Conservation (phyloP, 1,140 invertebrate species). For the Leptopilina clavipes region DNA sequence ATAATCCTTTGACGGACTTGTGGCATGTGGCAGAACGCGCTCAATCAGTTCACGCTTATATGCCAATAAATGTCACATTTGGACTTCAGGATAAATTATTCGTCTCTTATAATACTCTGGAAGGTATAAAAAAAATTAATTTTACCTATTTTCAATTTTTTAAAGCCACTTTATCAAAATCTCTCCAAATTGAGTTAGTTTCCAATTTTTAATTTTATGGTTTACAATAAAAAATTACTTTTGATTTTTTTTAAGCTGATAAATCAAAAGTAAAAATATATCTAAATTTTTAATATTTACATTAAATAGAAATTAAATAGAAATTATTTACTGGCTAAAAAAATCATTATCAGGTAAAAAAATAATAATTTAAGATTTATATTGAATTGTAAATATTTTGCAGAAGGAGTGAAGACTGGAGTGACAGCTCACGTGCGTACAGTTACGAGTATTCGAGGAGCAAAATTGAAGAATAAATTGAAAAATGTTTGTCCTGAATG, state of each 20-base stretch:
- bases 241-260: no score
- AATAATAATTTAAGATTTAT: not conserved
- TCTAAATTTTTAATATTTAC: no score
- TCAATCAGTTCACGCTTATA: conserved; percentile 77
- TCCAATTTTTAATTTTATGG: no score
- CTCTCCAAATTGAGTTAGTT: no score
- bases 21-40: conserved; percentile 78
- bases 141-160: not conserved
- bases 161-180: no score
- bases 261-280: no score
- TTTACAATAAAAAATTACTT: not conserved
- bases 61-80: conserved; percentile 75
- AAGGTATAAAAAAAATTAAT: conserved; percentile 52
- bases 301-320: no score
- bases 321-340: no score
- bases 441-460: conserved; percentile 65
- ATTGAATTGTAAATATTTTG: conserved; percentile 32
- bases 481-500: conserved; percentile 63
- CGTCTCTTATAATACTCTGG: conserved; percentile 68
- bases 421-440: conserved; percentile 66
- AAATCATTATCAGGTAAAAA: not conserved
- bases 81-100: conserved; percentile 67
- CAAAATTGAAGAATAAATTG: conserved; percentile 59
- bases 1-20: conserved; percentile 77
- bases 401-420: conserved; percentile 67